Base-by-base conservation (phyloP, 1,140 invertebrate species). In the Achatina immaculata region DNA sequence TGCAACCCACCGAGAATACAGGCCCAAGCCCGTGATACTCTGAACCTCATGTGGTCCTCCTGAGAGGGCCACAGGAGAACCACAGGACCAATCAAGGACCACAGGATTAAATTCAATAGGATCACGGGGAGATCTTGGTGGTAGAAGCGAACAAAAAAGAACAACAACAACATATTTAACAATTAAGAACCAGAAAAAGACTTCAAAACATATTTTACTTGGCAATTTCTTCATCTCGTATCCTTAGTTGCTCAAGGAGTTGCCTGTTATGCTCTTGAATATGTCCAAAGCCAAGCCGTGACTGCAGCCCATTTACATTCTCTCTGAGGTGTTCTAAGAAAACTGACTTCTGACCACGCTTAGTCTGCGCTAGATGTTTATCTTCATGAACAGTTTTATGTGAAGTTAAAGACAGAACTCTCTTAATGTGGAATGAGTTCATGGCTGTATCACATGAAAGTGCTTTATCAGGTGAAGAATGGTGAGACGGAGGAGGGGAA, bases 161-260 rank as follows among this genome's bases (percentile, higher is more conserved):
- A n/a, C n/a, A n/a, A n/a, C n/a, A n/a, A n/a, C n/a, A n/a, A n/a
- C n/a, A n/a, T n/a, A n/a, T n/a, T n/a, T n/a, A n/a, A n/a, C n/a
- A n/a, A n/a, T n/a, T n/a, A n/a, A n/a, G n/a, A n/a, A n/a, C n/a
- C n/a, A n/a, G n/a, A n/a, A n/a, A n/a, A n/a, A n/a, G n/a, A n/a
- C n/a, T n/a, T n/a, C n/a, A n/a, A n/a, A n/a, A 28, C n/a, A n/a
- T 21, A 69, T 21, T 43, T 71, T 72, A 80, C 78, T 48, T 80
- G 6, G 42, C 28, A 42, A 80, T 80, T 72, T 80, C 79, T n/a
- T 73, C 69, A 74, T 74, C 72, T 31, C 72, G 65, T 34, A 75
- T 75, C 36, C 45, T 65, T 14, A 81, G 19, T 62, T 81, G 72
- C 21, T 81, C 72, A 2, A 74, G 36, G 1, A 75, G n/a, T 55